Evolutionary conservation across 2,888 invertebrate species (phyloP), one percentile per base, ranked within the genome.

Genomic region (Drosophila aldrichi): DNA sequence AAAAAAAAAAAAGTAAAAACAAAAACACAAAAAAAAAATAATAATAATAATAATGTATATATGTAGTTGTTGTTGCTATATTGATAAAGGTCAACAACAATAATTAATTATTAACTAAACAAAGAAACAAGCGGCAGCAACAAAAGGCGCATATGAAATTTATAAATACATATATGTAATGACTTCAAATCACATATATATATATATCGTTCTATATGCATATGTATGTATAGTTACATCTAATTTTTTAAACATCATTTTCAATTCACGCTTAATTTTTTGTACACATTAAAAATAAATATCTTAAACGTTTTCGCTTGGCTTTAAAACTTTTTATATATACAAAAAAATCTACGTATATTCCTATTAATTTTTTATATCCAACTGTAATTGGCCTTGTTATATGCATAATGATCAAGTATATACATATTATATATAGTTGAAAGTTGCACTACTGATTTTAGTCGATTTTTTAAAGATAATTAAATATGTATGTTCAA

Each of bases 31-130:
- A 76, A 86, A 77, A 78, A 78, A 88, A 12, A n/a, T n/a, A n/a
- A n/a, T n/a, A n/a, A n/a, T n/a, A 78, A 82, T 78, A n/a, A n/a
- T 66, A 72, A 79, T 90, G 90, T 91, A 91, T 84, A 91, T 88
- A 90, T 79, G 77, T 70, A 77, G 66, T 77, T 79, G 85, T 83
- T 80, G 76, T 81, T 77, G 88, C 71, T 77, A 76, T 70, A 49
- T 49, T 49, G 63, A 44, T 48, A 59, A 38, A 38, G 9, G 55
- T 36, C 6, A 67, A 25, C 32, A 58, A 77, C 49, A 80, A 70
- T 62, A 62, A 70, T 38, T 70, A 61, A 44, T 55, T 32, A 57
- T 51, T 54, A 22, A 55, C 41, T 9, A 51, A 65, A 68, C 68
- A 38, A 70, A 66, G 70, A 79, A 52, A 44, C 16, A 5, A 49